Percentiles rank a stretch among this genome's conserved stretches.
Conservation (phyloP, 2,888 invertebrate genomes). For the Idaea dimidiata region DNA sequence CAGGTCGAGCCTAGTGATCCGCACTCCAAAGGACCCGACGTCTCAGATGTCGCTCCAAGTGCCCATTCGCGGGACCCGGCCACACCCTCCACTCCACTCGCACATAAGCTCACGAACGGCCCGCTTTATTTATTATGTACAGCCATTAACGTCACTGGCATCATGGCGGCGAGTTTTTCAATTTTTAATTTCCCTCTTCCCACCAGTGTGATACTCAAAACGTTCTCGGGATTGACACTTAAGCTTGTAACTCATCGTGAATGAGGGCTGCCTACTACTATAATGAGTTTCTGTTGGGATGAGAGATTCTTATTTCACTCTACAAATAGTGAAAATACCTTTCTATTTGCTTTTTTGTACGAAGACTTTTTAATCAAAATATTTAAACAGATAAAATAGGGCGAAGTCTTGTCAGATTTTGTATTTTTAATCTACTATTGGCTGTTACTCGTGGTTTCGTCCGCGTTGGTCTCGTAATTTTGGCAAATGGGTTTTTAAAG, state of each 20-base stretch:
- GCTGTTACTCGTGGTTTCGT: not conserved
- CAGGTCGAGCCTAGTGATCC: constrained; percentile 71
- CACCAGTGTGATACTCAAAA: constrained; percentile 58
- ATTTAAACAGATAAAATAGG: not conserved
- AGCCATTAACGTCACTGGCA: constrained; percentile 77
- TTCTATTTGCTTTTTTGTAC: constrained; percentile 17
- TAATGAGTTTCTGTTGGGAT: constrained; percentile 48
- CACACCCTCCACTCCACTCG: constrained; percentile 78
- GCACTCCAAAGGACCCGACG: constrained; percentile 74
- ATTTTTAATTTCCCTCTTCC: constrained; percentile 78
- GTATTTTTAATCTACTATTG: not conserved
- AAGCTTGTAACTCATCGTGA: constrained; percentile 60
- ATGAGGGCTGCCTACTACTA: constrained; percentile 27
- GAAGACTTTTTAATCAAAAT: not conserved
- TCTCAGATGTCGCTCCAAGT: constrained; percentile 78
- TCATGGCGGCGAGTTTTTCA: constrained; percentile 78
- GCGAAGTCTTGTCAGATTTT: not conserved
- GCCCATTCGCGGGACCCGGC: constrained; percentile 76
- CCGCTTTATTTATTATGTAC: constrained; percentile 81
- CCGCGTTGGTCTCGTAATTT: not conserved
- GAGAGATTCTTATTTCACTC: constrained; percentile 33
- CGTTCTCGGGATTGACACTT: constrained; percentile 67
- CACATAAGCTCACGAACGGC: constrained; percentile 76
- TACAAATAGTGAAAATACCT: constrained; percentile 22
- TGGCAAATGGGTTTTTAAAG: not conserved